Evolutionary conservation across 2,888 invertebrate species (phyloP), one percentile per base, ranked within the genome.

Genomic region (Matsumyia berberina): DNA sequence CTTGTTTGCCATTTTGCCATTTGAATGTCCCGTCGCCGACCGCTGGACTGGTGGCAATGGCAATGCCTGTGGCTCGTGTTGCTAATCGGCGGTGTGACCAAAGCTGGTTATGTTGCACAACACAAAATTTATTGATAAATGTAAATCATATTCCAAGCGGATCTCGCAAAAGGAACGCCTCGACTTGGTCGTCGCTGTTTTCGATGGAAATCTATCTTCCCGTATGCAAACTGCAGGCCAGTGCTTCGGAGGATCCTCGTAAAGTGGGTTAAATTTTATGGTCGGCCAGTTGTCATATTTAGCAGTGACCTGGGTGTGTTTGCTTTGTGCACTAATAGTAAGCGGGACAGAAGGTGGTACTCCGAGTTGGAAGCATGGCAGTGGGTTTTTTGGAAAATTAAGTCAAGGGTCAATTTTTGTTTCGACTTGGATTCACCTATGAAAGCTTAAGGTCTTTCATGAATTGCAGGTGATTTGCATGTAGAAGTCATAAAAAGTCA

Each of bases 61-160:
- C 62, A 70, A 62, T 77, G 35, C 19, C 8, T 55, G 29, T 24
- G 46, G 67, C 60, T 74, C 46, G 76, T 60, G 31, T 39, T 57
- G 46, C 58, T 67, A 76, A 74, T 80, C 55, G 76, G 76, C 39
- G 60, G 70, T 58, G 57, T 64, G 49, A 70, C 64, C 51, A 24
- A 37, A 51, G 9, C 29, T 31, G 69, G 55, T 55, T 53, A 46
- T 55, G 44, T 58, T 67, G 17, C 12, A 44, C 11, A 49, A 37
- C 24, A 11, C 7, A 19, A 31, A 76, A 76, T 76, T 81, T 76
- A 76, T 81, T 81, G 81, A 76, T 57, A 39, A 64, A 70, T 81
- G 81, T 58, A 76, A 81, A 81, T 77, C 62, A 57, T 37, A 81
- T 76, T 76, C 57, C 11, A 12, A 17, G n/a, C 24, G 15, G 31